Percentiles rank a stretch among this genome's conserved stretches.
Evolutionary conservation across 2,888 invertebrate species (phyloP).

Genomic region (Parnassius smintheus): DNA sequence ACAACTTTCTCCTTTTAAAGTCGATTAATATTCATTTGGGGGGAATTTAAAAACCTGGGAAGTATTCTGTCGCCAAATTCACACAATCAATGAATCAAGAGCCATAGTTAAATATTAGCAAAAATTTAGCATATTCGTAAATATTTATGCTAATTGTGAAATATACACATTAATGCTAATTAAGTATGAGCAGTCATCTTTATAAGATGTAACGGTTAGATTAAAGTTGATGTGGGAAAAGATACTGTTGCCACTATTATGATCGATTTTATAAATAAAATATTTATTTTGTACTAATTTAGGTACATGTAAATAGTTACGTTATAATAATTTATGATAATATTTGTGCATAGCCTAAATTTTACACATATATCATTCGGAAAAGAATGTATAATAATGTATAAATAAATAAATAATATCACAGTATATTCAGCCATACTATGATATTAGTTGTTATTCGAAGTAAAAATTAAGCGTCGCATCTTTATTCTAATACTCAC

Average conservation of each 20-base stretch:
- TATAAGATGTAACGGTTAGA: slow-evolving; percentile 16
- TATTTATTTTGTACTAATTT: too few relatives aligned
- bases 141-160: slow-evolving; percentile 22
- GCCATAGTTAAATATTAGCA: slow-evolving; percentile 5
- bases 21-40: slow-evolving; percentile 16
- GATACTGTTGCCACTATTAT: background rate
- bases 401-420: too few relatives aligned
- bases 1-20: background rate
- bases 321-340: too few relatives aligned
- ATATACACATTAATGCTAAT: slow-evolving; percentile 3
- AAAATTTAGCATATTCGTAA: slow-evolving; percentile 22
- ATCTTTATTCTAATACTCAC: too few relatives aligned
- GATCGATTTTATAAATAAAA: background rate
- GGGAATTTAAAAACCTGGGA: slow-evolving; percentile 16
- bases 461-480: too few relatives aligned
- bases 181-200: slow-evolving; percentile 6
- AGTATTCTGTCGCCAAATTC: slow-evolving; percentile 10
- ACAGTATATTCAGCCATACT: too few relatives aligned
- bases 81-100: slow-evolving; percentile 8
- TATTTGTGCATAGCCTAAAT: too few relatives aligned
- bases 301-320: too few relatives aligned
- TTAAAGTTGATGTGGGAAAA: slow-evolving; percentile 13
- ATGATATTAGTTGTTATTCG: too few relatives aligned
- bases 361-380: too few relatives aligned
- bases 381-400: too few relatives aligned